Conservation (phyloP, 2,888 invertebrate species). For the Hirtodrosophila cameraria region DNA sequence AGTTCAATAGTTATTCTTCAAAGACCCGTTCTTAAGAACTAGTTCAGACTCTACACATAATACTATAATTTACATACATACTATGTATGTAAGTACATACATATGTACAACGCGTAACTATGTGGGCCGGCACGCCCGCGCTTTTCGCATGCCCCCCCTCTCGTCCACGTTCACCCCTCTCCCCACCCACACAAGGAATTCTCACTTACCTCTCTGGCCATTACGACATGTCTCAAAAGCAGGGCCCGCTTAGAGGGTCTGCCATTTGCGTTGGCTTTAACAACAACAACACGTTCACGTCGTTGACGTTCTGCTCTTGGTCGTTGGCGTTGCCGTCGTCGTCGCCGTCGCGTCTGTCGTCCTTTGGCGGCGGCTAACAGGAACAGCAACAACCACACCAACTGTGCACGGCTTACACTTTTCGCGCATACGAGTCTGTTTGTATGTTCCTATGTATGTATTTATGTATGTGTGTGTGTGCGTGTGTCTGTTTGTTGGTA, state of each 20-base stretch:
- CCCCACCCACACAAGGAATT: slow-evolving; percentile 19
- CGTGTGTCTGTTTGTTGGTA: slow-evolving; percentile 28
- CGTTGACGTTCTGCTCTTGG: slow-evolving; percentile 9
- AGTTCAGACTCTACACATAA: neutral
- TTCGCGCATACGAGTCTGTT: slow-evolving; percentile 71
- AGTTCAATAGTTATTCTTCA: too few relatives aligned
- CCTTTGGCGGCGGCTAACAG: slow-evolving; percentile 61
- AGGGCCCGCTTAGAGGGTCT: slow-evolving; percentile 83
- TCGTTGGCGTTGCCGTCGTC: slow-evolving; percentile 29
- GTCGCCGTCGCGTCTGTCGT: slow-evolving; percentile 63
- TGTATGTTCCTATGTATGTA: slow-evolving; percentile 37
- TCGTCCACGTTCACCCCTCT: slow-evolving; percentile 11
- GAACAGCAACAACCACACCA: slow-evolving; percentile 60
- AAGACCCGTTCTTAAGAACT: too few relatives aligned
- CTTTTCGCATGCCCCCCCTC: slow-evolving; percentile 24
- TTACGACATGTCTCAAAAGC: slow-evolving; percentile 85
- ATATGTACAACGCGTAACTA: slow-evolving; percentile 1
- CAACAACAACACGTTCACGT: slow-evolving; percentile 51
- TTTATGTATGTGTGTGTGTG: slow-evolving; percentile 18
- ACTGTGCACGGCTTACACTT: slow-evolving; percentile 69
- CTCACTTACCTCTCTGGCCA: slow-evolving; percentile 85
- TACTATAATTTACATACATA: slow-evolving; percentile 43
- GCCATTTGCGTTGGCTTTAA: slow-evolving; percentile 81
- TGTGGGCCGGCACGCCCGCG: slow-evolving; percentile 49
- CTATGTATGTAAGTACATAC: slow-evolving; percentile 28